Evolutionary conservation across 2,797 vertebrate genomes (phyloP).

Genomic region (Staurois parvus): DNA sequence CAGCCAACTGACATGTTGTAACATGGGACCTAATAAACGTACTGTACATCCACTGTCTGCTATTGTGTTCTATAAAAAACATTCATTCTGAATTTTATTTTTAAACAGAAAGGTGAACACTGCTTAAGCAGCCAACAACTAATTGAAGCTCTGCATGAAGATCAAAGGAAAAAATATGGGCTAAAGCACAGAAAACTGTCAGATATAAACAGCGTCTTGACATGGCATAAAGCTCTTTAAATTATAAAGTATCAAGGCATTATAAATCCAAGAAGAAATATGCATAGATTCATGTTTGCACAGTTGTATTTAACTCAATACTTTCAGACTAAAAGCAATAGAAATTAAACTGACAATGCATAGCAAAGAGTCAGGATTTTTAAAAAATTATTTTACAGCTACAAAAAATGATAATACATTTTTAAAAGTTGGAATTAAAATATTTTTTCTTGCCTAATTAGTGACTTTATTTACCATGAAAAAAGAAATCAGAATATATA

Average conservation of each 20-base stretch:
- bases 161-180: conserved; percentile 40
- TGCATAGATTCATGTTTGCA: not conserved
- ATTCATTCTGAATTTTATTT: not conserved
- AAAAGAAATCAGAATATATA: not conserved
- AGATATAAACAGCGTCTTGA: conserved; percentile 30
- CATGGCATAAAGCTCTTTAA: conserved; percentile 22
- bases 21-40: not conserved
- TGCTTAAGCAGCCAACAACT: conserved; percentile 6
- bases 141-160: conserved; percentile 8
- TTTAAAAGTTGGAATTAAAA: too few species aligned
- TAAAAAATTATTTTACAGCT: too few species aligned
- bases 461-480: not conserved
- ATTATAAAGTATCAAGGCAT: conserved; percentile 11
- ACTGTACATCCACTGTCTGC: not conserved
- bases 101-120: not conserved
- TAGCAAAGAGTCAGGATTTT: not conserved
- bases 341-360: not conserved
- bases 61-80: conserved; percentile 2
- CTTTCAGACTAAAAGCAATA: not conserved
- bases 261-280: conserved; percentile 8
- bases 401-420: too few species aligned
- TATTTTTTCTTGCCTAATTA: too few species aligned
- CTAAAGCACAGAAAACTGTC: conserved; percentile 31
- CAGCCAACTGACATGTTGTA: not conserved
- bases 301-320: not conserved